Base-by-base conservation (phyloP, 1,140 invertebrate genomes). In the Hirudo medicinalis region DNA sequence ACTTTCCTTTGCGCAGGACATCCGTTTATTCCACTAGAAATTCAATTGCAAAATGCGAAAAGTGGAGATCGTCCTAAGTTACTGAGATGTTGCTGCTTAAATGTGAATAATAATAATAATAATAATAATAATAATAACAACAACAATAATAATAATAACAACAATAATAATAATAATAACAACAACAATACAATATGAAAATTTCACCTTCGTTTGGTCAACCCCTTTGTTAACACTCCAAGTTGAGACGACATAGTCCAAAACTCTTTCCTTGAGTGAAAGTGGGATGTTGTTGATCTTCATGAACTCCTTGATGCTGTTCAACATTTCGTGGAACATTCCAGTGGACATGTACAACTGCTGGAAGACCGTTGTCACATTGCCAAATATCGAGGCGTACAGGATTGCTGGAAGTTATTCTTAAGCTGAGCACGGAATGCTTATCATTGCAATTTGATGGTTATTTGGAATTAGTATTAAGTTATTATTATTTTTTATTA, bases 161-260 rank as follows among this genome's bases (percentile, higher is more conserved):
- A 36, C 6, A 36, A 36, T 36, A n/a, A 6, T 36, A 36, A 36
- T 36, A 36, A 36, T 3, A 3, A 36, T 36, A 3, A 36, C 32
- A 36, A 6, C 2, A 36, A 36, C 32, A 36, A 36, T 36, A 6
- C 32, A 36, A 36, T 3, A 36, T 3, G 32, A 3, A 36, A 36
- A 32, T 25, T 68, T 15, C 0, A 68, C 86, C 89, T 99, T 99
- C 78, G 92, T 89, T 67, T 95, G 96, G 83, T 99, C 97, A 75
- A 99, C 89, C 60, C 97, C 97, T 81, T 98, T 98, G 68, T 93
- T 97, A 90, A 99, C 98, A 71, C 96, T 94, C 97, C 97, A 99
- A 6, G 96, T 99, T 73, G 94, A 97, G n/a, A 98, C 94, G 60
- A 99, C 94, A 83, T 99, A 99, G 84, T 99, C 97, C 94, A 99